These are phyloP conservation scores for Stenodera caucasica DNA, from an alignment of 2,888 invertebrate genomes.

Conservation along the genomic window DNA sequence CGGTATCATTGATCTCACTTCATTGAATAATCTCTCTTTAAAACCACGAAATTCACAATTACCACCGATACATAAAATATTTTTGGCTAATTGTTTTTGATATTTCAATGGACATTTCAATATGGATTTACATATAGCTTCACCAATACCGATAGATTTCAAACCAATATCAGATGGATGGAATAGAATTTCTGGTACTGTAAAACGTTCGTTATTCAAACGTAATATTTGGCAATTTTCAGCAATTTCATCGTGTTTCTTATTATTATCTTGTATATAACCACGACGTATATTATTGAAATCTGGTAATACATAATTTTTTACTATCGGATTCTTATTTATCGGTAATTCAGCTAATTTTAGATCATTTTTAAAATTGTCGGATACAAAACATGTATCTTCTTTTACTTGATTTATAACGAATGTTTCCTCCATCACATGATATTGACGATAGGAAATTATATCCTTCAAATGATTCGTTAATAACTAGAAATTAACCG, in stretches of 20 bases:
- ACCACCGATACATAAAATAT: slow-evolving; percentile 86
- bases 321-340: slow-evolving; percentile 69
- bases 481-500: slow-evolving; percentile 53
- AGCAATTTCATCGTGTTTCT: slow-evolving; percentile 40
- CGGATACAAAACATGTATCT: slow-evolving; percentile 92
- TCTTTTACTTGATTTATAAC: slow-evolving; percentile 99
- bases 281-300: slow-evolving; percentile 88
- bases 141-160: slow-evolving; percentile 86
- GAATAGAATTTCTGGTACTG: slow-evolving; percentile 93
- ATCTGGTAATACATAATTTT: slow-evolving; percentile 96
- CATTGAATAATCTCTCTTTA: slow-evolving; percentile 72
- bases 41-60: slow-evolving; percentile 82
- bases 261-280: slow-evolving; percentile 45
- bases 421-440: slow-evolving; percentile 98
- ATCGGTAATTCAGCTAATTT: slow-evolving; percentile 64
- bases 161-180: slow-evolving; percentile 94
- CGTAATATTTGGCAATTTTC: slow-evolving; percentile 71
- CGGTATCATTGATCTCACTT: slow-evolving; percentile 77
- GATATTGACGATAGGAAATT: slow-evolving; percentile 92
- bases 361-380: slow-evolving; percentile 81
- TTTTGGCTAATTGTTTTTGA: slow-evolving; percentile 75
- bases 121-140: slow-evolving; percentile 82
- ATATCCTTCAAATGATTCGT: slow-evolving; percentile 98
- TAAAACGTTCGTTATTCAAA: slow-evolving; percentile 91
- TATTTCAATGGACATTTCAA: slow-evolving; percentile 72